phyloP scores from a whole-genome alignment of 1,140 invertebrate species.

The Antheraea pernyi region DNA sequence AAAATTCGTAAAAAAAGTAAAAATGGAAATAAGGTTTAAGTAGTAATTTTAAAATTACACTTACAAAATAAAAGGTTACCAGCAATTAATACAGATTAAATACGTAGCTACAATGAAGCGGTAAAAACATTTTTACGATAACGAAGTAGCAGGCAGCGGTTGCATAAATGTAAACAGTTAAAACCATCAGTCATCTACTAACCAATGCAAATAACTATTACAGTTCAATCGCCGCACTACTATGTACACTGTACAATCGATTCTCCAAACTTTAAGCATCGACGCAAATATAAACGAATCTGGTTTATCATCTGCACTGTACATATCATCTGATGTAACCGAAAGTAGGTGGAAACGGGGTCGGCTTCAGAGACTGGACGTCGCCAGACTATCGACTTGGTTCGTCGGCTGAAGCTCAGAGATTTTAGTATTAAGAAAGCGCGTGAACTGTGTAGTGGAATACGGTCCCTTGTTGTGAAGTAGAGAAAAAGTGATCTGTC shows the following conservation, averaged over 20 bases:
- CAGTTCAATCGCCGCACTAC: neutral
- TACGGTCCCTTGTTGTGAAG: neutral
- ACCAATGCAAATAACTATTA: neutral
- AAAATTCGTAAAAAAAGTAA: no score
- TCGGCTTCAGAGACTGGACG: conserved; percentile 1
- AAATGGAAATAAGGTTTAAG: no score
- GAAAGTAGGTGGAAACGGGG: conserved; percentile 4
- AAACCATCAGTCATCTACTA: neutral
- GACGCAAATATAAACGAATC: neutral
- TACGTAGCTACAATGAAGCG: no score
- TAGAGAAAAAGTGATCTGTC: neutral
- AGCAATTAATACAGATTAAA: no score
- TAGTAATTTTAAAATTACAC: no score
- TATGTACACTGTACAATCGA: neutral
- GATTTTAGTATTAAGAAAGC: neutral
- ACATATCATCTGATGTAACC: conserved; percentile 11
- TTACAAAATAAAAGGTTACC: no score
- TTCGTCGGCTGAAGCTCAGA: neutral
- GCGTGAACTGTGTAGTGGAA: neutral
- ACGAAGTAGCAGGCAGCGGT: no score
- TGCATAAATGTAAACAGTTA: neutral
- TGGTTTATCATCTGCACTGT: conserved; percentile 1
- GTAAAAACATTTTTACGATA: no score
- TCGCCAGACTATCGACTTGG: neutral
- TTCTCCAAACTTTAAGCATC: neutral